Percentiles rank a stretch among this genome's conserved stretches.
Evolutionary conservation across 2,797 vertebrate genomes (phyloP).

Genomic region (Thalassophryne amazonica): DNA sequence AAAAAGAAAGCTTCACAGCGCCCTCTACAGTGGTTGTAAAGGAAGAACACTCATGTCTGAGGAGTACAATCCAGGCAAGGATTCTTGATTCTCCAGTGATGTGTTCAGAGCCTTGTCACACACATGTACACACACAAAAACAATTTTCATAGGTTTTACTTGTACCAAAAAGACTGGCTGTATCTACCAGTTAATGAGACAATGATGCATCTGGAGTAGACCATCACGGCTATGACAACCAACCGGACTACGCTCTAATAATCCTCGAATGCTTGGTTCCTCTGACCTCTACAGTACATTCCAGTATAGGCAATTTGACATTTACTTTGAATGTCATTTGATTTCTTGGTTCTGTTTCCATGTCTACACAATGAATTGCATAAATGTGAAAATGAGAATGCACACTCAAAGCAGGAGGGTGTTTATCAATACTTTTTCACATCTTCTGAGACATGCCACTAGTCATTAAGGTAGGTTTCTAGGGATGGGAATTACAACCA

Average conservation of each 20-base stretch:
- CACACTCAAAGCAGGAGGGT: constrained; percentile 74
- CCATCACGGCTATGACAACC: constrained; percentile 50
- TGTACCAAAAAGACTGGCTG: constrained; percentile 67
- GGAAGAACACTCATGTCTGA: constrained; percentile 42
- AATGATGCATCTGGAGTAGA: constrained; percentile 44
- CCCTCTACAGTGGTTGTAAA: constrained; percentile 44
- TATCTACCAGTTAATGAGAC: too few relatives aligned
- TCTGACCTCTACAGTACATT: constrained; percentile 84
- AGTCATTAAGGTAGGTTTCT: constrained; percentile 75
- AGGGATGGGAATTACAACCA: constrained; percentile 61
- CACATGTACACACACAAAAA: constrained; percentile 22
- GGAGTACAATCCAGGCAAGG: constrained; percentile 59
- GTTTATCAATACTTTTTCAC: constrained; percentile 80
- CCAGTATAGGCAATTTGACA: constrained; percentile 80
- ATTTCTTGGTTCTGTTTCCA: constrained; percentile 61
- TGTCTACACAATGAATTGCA: constrained; percentile 77
- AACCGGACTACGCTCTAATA: constrained; percentile 49
- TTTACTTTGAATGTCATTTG: constrained; percentile 81
- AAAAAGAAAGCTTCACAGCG: constrained; percentile 27
- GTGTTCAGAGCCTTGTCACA: constrained; percentile 40
- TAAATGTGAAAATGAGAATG: constrained; percentile 74
- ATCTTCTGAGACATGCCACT: constrained; percentile 86
- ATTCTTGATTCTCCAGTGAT: constrained; percentile 63
- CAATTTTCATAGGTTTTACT: constrained; percentile 87
- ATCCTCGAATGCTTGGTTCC: constrained; percentile 68